Evolutionary conservation across 2,113 vertebrate species (phyloP), one percentile per base, ranked within the genome.

Genomic region (Entosphenus tridentatus): DNA sequence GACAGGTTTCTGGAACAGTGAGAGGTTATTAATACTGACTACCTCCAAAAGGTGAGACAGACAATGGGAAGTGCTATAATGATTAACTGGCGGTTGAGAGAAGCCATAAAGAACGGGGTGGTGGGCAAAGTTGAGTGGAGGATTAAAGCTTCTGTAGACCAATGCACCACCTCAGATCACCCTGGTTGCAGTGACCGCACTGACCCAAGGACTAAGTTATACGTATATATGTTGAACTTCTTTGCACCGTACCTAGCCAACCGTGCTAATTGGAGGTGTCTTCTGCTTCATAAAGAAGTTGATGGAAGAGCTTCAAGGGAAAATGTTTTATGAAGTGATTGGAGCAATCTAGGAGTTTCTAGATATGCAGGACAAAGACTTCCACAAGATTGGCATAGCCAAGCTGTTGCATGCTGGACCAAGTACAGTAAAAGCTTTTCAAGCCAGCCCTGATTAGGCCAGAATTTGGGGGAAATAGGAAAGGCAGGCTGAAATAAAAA

Each of bases 51-150:
- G 62, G 21, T 11, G 10, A 65, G 10, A 65, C 62, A 8, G 21
- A 9, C 16, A 14, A 17, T 65, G 6, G 62, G 10, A 65, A 65
- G 62, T 65, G 21, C 62, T 65, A 8, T 65, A 21, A n/a, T 9
- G 62, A 65, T 65, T n/a, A 65, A 65, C 62, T 65, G 62, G 62
- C 62, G 21, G 62, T 65, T 65, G 62, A 16, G 62, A 65, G 21
- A 11, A 9, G 62, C 62, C 62, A 65, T 65, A n/a, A 65, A 11
- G 21, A 65, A 65, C 10, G 7, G 8, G 21, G 62, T 21, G 21
- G n/a, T 3, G 62, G n/a, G 62, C 14, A 65, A 65, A 16, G 18
- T 65, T 65, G 10, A 65, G 62, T 65, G n/a, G 62, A 65, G 62
- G 9, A 21, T 21, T 65, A 39, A 39, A 39, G 10, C 62, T 11